A percentile compares a stretch with the other conserved stretches of the same genome.
Conservation (phyloP, 2,113 vertebrate genomes). For the Castor canadensis region DNA sequence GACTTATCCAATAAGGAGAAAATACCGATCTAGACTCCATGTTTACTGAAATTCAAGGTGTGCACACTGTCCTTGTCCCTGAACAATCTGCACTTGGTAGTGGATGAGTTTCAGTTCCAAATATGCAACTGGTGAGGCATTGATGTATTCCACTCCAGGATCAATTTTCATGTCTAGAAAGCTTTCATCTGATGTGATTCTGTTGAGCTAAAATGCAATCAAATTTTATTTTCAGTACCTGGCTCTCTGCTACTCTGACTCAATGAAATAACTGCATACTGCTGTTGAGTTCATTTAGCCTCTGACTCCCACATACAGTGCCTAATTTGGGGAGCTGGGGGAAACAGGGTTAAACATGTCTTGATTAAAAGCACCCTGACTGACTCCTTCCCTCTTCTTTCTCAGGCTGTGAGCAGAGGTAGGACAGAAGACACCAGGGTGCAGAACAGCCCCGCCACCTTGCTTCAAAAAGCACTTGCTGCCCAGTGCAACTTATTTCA, state of each 20-base stretch:
- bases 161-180: constrained; percentile 34
- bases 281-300: not conserved
- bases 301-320: not conserved
- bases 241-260: not conserved
- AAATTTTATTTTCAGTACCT: constrained; percentile 41
- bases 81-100: not conserved
- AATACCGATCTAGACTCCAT: constrained; percentile 4
- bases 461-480: not conserved
- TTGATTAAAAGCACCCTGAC: too few species aligned
- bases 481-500: not conserved
- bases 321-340: not conserved
- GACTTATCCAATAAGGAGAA: constrained; percentile 34
- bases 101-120: not conserved
- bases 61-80: not conserved
- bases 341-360: not conserved
- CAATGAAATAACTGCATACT: not conserved
- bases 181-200: constrained; percentile 36
- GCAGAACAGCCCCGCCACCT: not conserved
- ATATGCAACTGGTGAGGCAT: not conserved
- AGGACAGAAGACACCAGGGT: not conserved
- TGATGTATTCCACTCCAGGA: not conserved
- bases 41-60: constrained; percentile 39
- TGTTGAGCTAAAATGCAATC: constrained; percentile 37
- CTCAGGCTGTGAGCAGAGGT: not conserved
- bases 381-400: not conserved